Base-by-base conservation (phyloP, 1,140 invertebrate genomes). In the Chrysopa pallens region DNA sequence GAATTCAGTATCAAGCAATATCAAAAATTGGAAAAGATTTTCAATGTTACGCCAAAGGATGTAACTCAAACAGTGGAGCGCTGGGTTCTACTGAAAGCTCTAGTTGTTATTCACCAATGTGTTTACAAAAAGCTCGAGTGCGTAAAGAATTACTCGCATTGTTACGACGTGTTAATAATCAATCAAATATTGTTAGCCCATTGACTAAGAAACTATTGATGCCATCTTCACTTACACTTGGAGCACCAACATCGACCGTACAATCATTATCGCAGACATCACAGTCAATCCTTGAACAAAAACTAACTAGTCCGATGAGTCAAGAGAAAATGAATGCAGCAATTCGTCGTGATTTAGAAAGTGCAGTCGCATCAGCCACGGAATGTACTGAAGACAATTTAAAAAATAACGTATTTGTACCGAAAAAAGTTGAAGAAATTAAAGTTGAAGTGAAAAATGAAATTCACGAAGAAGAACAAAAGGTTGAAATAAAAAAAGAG, bases 81-180 rank as follows among this genome's bases (percentile, higher is more conserved):
- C 55, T 70, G 9, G 60, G 63, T 12, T 70, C 72, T 42, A 68
- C 58, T 45, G 50, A 72, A 6, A 70, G 68, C 38, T 59, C 68
- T 2, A 76, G 70, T 36, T 87, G 83, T 51, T 87, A 84, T 55
- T 86, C 83, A 6, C 82, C 80, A 8, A 60, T 78, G 14, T 87
- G 82, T 58, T 60, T 82, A 23, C 73, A 78, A 54, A 78, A 78
- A 53, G 68, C 66, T 8, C 67, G 72, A 46, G 58, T 84, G 1
- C 72, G 81, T 39, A 72, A 73, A 46, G 77, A 84, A 49, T 57
- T 85, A 14, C 54, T 84, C 0, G 48, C 66, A 15, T 51, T 84
- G 12, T 52, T 84, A 35, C 69, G 76, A 42, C 77, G 74, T 58
- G 78, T 74, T 2, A 61, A 61, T 49, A 14, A 54, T 11, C 57